Evolutionary conservation across 2,888 invertebrate genomes (phyloP), one percentile per base, ranked within the genome.

Genomic region (Drosophila atripex): DNA sequence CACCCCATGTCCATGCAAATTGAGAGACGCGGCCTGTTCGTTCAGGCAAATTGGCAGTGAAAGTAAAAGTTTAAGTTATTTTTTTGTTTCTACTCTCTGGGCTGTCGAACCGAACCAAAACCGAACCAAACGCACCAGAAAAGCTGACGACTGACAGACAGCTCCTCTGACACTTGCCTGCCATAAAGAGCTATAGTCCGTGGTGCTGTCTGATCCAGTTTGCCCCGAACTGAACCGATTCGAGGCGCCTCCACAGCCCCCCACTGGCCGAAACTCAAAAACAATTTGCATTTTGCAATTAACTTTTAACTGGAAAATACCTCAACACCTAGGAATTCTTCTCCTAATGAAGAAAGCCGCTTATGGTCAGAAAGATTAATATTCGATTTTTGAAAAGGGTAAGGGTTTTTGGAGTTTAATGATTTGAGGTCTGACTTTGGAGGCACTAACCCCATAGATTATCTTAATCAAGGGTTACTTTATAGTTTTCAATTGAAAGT

Each of bases 1-100:
- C 7, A 14, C 41, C 43, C 50, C 4, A 23, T 28, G 28, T 50
- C 61, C 65, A 78, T 80, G 82, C 86, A 86, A 86, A 86, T 86
- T 75, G 82, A 50, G 61, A 55, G 70, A n/a, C 57, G 41, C 23
- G 55, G 71, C 51, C 53, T 23, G 68, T 46, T 68, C 65, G 56
- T 73, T 65, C 65, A 75, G 75, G 76, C 84, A 86, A 89, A 88
- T 89, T 89, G 89, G 76, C 77, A 89, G 89, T 89, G 89, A 89
- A 89, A 89, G 90, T 90, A 86, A 90, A 85, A 88, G 88, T 73
- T 87, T 56, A 86, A 78, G 55, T 61, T 75, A 79, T 79, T 86
- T 83, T 83, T 71, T 75, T 69, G 69, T 43, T 11, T 25, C 39
- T 25, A n/a, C 39, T 18, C 41, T 71, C 71, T 75, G 63, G 76